Evolutionary conservation across 2,888 invertebrate genomes (phyloP), one percentile per base, ranked within the genome.

Genomic region (Stenoptilia bipunctidactyla): DNA sequence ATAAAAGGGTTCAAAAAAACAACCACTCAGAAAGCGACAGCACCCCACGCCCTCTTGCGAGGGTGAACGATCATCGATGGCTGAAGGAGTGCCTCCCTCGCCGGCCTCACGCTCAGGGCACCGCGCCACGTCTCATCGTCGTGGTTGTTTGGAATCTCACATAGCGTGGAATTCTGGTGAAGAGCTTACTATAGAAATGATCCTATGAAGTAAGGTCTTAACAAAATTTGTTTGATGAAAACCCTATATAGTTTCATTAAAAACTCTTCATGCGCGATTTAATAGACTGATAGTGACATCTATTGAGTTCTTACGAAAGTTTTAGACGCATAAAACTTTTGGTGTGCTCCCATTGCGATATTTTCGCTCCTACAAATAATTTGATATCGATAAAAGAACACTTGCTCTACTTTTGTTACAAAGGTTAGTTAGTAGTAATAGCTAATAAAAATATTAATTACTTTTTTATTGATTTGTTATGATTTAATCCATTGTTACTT

Each of bases 91-190:
- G 8, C 27, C 14, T 34, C 39, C 46, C 35, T 10, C 42, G 45
- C 48, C 48, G 27, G n/a, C 37, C 48, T 48, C 48, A 91, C 8
- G 90, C 90, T 3, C 91, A 90, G 2, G 90, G 90, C 48, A 90
- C 74, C 1, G 90, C 90, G 1, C 89, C 90, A 59, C 90, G 87
- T 27, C 67, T 82, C 0, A 90, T 84, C 13, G 66, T 53, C 34
- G 46, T 37, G 41, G 41, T 34, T 45, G 40, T 34, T 39, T 8
- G 38, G 38, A 13, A 14, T 40, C 45, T 47, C 46, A 47, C 45
- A 15, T 45, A 37, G 37, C 41, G 46, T 46, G 46, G 42, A 41
- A 30, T 41, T 41, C 46, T 38, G 36, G 36, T 40, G 40, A 40
- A 40, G 40, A 40, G 40, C 40, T 40, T 40, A 40, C 40, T 40